phyloP scores from a whole-genome alignment of 2,113 vertebrate species.

The Tinamus guttatus region DNA sequence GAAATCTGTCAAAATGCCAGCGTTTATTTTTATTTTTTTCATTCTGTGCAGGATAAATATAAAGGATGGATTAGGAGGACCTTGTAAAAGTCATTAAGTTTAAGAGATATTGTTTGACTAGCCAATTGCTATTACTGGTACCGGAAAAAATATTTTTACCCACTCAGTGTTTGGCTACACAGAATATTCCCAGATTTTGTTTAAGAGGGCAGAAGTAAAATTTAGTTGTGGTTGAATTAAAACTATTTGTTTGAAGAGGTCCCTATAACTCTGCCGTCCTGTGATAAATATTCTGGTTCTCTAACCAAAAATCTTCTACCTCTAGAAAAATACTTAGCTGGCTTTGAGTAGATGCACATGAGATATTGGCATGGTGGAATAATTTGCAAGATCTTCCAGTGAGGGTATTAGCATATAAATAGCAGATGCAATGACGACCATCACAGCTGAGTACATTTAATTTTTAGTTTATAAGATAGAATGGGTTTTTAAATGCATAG shows the following conservation, averaged over 20 bases:
- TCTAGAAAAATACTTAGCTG: conserved; percentile 75
- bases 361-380: conserved; percentile 95
- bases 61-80: not conserved
- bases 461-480: conserved; percentile 99
- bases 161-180: not conserved
- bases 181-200: not conserved
- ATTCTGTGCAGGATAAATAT: not conserved
- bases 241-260: not conserved
- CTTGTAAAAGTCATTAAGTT: not conserved
- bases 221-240: not conserved
- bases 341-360: conserved; percentile 87
- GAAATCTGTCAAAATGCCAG: not conserved
- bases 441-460: conserved; percentile 99
- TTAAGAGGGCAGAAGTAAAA: not conserved
- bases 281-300: conserved; percentile 51
- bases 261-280: not conserved
- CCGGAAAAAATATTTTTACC: not conserved
- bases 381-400: conserved; percentile 96
- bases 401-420: conserved; percentile 99
- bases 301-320: conserved; percentile 57
- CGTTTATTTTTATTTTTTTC: not conserved
- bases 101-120: not conserved
- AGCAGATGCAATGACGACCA: conserved; percentile 94
- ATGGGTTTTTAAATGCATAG: conserved; percentile 97
- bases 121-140: not conserved